Conservation (phyloP, 1,140 invertebrate genomes). For the Lucilia sericata region DNA sequence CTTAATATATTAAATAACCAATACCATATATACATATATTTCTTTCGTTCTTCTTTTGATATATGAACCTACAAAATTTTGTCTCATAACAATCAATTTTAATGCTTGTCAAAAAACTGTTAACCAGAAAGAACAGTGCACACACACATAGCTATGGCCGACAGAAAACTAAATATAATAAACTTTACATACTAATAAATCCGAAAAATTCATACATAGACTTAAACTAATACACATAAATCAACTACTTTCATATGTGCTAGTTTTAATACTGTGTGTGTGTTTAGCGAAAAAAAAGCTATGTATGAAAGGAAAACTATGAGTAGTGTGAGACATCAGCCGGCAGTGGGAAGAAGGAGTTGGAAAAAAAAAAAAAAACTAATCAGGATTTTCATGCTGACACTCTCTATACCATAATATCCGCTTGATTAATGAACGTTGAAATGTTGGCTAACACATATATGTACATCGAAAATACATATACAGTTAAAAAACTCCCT, state of each 20-base stretch:
- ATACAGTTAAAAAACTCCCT: not conserved
- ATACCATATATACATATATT: too few relatives aligned
- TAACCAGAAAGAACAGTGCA: not conserved
- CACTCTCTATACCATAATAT: constrained; percentile 28
- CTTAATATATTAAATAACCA: too few relatives aligned
- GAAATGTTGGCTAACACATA: constrained; percentile 21
- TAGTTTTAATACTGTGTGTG: not conserved
- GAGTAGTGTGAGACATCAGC: not conserved
- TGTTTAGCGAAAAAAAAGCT: not conserved
- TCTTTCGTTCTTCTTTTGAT: not conserved
- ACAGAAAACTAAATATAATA: not conserved
- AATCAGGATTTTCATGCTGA: constrained; percentile 37
- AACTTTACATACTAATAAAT: not conserved
- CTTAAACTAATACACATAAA: too few relatives aligned
- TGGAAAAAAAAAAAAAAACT: not conserved
- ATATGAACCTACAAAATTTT: constrained; percentile 6
- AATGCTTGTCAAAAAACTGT: not conserved
- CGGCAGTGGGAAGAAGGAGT: not conserved
- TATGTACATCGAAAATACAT: not conserved
- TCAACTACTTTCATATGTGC: not conserved
- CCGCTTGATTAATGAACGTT: constrained; percentile 37
- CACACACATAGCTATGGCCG: not conserved
- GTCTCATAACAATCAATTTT: constrained; percentile 12
- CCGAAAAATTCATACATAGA: too few relatives aligned
- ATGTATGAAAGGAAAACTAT: not conserved